phyloP scores from a whole-genome alignment of 2,113 vertebrate genomes.

The Aythya baeri region DNA sequence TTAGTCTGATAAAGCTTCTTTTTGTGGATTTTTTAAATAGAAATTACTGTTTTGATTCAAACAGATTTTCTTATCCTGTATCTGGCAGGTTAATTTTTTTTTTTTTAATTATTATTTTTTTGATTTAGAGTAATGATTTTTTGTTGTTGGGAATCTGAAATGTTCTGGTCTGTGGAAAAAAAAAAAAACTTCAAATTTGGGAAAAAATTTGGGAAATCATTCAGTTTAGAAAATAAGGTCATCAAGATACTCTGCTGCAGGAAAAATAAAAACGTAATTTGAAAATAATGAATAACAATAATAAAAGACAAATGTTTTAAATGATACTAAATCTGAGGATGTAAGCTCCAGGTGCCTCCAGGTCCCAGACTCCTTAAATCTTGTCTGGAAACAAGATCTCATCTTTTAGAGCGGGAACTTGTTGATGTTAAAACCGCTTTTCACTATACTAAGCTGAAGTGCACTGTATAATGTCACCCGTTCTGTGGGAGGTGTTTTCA shows the following conservation, averaged over 20 bases:
- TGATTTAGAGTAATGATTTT: neutral
- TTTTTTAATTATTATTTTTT: neutral
- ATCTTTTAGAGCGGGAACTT: neutral
- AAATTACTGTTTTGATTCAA: neutral
- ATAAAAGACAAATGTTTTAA: neutral
- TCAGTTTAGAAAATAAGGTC: neutral
- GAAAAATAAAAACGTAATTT: neutral
- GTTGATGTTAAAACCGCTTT: neutral
- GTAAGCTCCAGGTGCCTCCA: neutral
- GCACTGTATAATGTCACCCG: neutral
- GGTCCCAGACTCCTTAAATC: neutral
- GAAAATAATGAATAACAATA: neutral
- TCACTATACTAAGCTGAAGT: neutral
- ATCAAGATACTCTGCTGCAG: neutral
- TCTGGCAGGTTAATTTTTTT: neutral
- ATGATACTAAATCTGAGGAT: neutral
- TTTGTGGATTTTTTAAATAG: neutral
- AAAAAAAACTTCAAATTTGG: neutral
- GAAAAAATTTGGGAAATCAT: neutral
- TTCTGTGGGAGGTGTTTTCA: neutral
- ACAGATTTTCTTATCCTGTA: neutral
- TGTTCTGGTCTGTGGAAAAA: neutral
- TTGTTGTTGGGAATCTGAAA: neutral
- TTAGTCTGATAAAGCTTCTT: neutral
- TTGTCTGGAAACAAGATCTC: neutral